Conservation (phyloP, 2,113 vertebrate species). For the Porphyrio hochstetteri region DNA sequence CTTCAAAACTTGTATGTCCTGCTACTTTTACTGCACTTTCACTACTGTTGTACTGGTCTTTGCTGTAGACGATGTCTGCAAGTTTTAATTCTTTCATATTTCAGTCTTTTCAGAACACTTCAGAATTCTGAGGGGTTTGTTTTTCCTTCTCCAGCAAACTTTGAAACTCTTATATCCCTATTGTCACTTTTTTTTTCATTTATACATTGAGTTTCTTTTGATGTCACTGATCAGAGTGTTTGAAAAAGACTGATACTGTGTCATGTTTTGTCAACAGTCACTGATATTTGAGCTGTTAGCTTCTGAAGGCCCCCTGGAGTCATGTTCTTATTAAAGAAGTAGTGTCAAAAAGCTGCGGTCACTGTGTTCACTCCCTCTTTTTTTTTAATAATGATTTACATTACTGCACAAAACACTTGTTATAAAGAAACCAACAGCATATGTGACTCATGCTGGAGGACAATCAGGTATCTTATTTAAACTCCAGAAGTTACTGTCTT, state of each 20-base stretch:
- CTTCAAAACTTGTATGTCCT: neutral
- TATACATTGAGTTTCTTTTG: neutral
- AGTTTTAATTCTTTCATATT: neutral
- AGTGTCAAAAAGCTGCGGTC: neutral
- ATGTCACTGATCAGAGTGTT: neutral
- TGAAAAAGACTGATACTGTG: neutral
- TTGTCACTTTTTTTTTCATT: neutral
- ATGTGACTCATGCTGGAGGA: neutral
- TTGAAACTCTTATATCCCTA: neutral
- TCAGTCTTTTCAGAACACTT: neutral
- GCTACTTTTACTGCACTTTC: neutral
- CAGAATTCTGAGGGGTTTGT: neutral
- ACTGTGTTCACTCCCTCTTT: neutral
- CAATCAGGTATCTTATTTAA: neutral
- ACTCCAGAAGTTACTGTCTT: neutral
- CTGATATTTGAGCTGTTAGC: neutral
- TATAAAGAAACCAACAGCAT: slow-evolving; percentile 30
- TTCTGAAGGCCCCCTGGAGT: neutral
- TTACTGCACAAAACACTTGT: neutral
- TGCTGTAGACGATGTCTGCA: neutral
- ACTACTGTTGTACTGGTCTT: neutral
- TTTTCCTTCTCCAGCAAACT: neutral
- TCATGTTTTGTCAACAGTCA: neutral
- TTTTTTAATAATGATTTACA: neutral
- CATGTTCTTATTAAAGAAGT: neutral